phyloP scores from a whole-genome alignment of 2,888 invertebrate genomes.

The Notodonta dromedarius region DNA sequence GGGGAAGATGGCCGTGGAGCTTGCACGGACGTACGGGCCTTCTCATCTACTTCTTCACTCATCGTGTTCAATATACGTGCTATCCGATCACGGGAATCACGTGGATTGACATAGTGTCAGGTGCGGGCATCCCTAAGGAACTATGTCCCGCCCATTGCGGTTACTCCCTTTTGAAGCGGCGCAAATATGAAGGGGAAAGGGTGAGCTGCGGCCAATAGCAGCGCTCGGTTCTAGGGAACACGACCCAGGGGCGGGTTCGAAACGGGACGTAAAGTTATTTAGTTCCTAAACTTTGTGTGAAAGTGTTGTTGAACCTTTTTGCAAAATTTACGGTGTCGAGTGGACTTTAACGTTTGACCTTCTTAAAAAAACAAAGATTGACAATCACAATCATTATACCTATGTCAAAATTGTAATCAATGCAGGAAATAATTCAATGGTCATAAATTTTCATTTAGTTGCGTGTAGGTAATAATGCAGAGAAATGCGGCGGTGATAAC shows the following conservation, averaged over 20 bases:
- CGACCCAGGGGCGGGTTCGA: slow-evolving; percentile 58
- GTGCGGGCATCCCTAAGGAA: slow-evolving; percentile 59
- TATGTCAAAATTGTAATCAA: neutral
- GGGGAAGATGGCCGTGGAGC: slow-evolving; percentile 88
- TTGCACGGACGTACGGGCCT: slow-evolving; percentile 48
- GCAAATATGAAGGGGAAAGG: slow-evolving; percentile 51
- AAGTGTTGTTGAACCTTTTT: slow-evolving; percentile 1
- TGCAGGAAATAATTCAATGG: slow-evolving; percentile 23
- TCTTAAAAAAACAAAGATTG: neutral
- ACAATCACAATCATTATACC: neutral
- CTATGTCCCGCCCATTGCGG: slow-evolving; percentile 54
- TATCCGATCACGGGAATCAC: slow-evolving; percentile 49
- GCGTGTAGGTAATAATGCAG: slow-evolving; percentile 47
- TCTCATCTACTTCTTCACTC: slow-evolving; percentile 49
- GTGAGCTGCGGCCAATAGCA: slow-evolving; percentile 57
- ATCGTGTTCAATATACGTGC: slow-evolving; percentile 55
- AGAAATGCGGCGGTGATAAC: slow-evolving; percentile 53
- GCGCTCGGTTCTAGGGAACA: slow-evolving; percentile 31
- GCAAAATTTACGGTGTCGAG: neutral
- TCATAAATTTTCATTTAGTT: slow-evolving; percentile 11
- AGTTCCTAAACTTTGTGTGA: slow-evolving; percentile 4
- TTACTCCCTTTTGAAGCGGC: slow-evolving; percentile 49
- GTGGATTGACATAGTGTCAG: slow-evolving; percentile 68
- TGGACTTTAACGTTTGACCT: neutral
- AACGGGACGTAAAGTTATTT: slow-evolving; percentile 25